Base-by-base conservation (phyloP, 2,113 vertebrate genomes). In the Tachysurus fulvidraco region DNA sequence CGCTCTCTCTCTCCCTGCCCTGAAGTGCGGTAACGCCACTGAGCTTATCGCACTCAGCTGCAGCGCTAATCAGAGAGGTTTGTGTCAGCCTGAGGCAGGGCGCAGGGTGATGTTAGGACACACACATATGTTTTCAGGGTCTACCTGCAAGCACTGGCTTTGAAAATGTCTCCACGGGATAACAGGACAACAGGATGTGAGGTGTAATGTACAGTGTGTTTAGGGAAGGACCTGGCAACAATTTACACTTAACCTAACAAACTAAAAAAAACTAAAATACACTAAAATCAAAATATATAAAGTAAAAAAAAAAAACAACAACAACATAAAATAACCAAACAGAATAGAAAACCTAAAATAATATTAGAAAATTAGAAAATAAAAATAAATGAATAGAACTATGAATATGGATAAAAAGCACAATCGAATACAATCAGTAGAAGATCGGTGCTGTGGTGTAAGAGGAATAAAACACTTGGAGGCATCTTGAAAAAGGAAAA, bases 11-110 rank as follows among this genome's bases (percentile, higher is more conserved):
- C 54, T 41, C 54, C 57, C 9, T 19, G 41, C 77, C 19, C 78
- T 87, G 17, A 44, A 73, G 73, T 77, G 17, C 16, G 83, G 73
- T 59, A 46, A 55, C 4, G 83, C 60, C 65, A 5, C 16, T 2
- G 25, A 28, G 71, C 44, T 86, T 74, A 88, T 89, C 80, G 52
- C 71, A 17, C 52, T 16, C 36, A 36, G 83, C 80, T 79, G 73
- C 67, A 11, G 60, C 81, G 5, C 71, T 85, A 85, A 85, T 85
- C 86, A 74, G 79, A 4, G 28, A 78, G 71, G 36, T 52, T 44
- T 50, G 7, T 41, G 78, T 28, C 88, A 78, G 54, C 62, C 55
- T 2, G 73, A 62, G 79, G 77, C 83, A 62, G 62, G 80, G 60
- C 55, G 21, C 41, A 79, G 44, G 52, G 77, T 59, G 57, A 83